Percentiles rank a stretch among this genome's conserved stretches.
Evolutionary conservation across 2,888 invertebrate genomes (phyloP).

Genomic region (Lobophora halterata): DNA sequence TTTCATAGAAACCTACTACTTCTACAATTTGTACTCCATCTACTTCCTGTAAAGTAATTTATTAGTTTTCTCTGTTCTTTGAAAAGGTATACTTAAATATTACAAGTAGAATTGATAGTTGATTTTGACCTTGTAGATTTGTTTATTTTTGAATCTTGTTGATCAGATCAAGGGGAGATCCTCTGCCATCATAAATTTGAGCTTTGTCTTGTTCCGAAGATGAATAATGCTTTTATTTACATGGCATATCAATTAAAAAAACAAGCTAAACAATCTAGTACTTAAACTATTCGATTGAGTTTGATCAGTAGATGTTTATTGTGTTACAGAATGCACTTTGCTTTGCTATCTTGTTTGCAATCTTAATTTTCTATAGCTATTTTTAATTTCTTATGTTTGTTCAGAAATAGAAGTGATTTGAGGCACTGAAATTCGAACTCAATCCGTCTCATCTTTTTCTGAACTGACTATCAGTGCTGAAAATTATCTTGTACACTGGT

Average conservation of each 20-base stretch:
- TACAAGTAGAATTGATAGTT: slow-evolving; percentile 19
- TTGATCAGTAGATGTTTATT: slow-evolving; percentile 11
- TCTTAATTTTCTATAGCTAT: slow-evolving; percentile 33
- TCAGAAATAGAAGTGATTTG: too few relatives aligned
- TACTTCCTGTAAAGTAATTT: slow-evolving; percentile 9
- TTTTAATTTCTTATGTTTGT: too few relatives aligned
- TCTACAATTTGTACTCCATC: slow-evolving; percentile 3
- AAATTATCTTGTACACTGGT: slow-evolving; percentile 47
- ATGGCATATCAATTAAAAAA: not conserved
- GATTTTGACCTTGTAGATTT: slow-evolving; percentile 21
- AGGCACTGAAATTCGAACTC: too few relatives aligned
- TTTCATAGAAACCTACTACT: slow-evolving; percentile 18
- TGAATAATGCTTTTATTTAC: slow-evolving; percentile 14
- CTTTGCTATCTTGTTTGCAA: slow-evolving; percentile 49
- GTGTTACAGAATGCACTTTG: slow-evolving; percentile 45
- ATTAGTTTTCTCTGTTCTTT: slow-evolving; percentile 7
- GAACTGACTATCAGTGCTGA: too few relatives aligned
- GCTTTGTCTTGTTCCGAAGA: slow-evolving; percentile 10
- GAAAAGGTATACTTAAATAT: too few relatives aligned
- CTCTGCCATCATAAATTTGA: slow-evolving; percentile 14
- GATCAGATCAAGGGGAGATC: slow-evolving; percentile 36
- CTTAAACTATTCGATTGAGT: slow-evolving; percentile 4
- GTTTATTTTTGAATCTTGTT: slow-evolving; percentile 11
- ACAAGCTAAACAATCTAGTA: not conserved
- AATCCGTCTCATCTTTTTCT: too few relatives aligned